Evolutionary conservation across 53 echinoderm and acorn worm genomes (phyloP).

Genomic region (Pentamera pediparva): DNA sequence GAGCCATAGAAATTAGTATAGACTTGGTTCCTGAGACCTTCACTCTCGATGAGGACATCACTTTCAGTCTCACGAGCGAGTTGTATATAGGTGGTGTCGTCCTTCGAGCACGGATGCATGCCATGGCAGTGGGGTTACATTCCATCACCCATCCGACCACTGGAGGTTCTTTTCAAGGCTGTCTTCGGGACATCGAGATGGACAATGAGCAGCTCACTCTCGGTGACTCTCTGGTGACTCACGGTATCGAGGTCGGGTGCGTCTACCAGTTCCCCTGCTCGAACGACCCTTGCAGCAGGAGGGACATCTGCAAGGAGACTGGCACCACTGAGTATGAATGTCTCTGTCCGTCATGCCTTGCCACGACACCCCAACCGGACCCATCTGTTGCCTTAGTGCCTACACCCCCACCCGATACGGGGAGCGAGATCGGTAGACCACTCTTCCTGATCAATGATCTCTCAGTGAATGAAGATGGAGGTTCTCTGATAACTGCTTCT

Average conservation of each 20-base stretch:
- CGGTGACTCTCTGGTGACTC: constrained; percentile 77
- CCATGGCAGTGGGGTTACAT: constrained; percentile 52
- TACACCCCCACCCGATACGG: constrained; percentile 1
- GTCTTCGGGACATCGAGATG: constrained; percentile 77
- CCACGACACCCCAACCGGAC: not conserved
- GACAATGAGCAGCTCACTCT: constrained; percentile 62
- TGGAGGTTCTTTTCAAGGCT: constrained; percentile 81
- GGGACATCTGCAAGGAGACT: constrained; percentile 51
- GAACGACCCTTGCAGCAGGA: constrained; percentile 46
- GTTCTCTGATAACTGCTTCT: constrained; percentile 50
- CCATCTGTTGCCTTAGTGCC: not conserved
- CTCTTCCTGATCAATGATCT: constrained; percentile 39
- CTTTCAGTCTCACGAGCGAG: constrained; percentile 51
- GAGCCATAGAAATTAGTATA: constrained; percentile 65
- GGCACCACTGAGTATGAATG: constrained; percentile 62
- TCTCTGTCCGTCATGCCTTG: constrained; percentile 29
- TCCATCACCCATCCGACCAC: constrained; percentile 73
- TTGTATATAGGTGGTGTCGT: constrained; percentile 85
- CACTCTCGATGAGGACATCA: constrained; percentile 30
- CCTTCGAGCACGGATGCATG: constrained; percentile 66
- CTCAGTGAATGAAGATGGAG: constrained; percentile 64
- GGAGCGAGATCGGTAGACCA: not conserved
- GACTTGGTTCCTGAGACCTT: constrained; percentile 69
- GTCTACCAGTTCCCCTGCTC: constrained; percentile 76
- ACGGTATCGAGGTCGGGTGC: constrained; percentile 79